These are phyloP conservation scores for Tubulanus polymorphus DNA, from an alignment of 2,888 invertebrate species.

Conservation along the genomic window DNA sequence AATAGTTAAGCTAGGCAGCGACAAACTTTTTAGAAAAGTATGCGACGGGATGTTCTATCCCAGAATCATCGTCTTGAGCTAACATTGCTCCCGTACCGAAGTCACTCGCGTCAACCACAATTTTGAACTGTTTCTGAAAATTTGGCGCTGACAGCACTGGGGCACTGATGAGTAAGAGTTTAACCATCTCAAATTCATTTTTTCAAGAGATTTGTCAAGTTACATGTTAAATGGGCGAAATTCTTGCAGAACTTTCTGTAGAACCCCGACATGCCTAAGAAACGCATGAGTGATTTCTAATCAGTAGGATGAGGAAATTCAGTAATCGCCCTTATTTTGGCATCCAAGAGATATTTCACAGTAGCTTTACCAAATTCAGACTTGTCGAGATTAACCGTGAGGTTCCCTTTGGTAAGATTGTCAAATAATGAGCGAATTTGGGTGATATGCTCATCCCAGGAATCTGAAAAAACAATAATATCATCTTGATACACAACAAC, in stretches of 20 bases:
- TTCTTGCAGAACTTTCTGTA: constrained; percentile 7
- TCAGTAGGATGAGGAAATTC: neutral
- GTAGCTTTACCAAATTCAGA: constrained; percentile 7
- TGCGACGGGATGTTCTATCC: constrained; percentile 8
- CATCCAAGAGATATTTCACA: constrained; percentile 1
- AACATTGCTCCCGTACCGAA: constrained; percentile 6
- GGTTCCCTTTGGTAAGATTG: neutral
- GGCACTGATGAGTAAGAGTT: too few species aligned
- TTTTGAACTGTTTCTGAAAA: neutral
- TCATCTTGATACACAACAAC: constrained; percentile 6
- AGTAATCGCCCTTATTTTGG: neutral
- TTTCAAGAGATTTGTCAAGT: constrained; percentile 4
- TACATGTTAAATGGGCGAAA: neutral
- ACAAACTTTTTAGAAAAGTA: constrained; percentile 6
- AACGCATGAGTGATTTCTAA: constrained; percentile 1
- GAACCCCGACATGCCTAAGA: constrained; percentile 7
- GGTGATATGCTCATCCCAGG: neutral
- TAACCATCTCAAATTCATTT: too few species aligned
- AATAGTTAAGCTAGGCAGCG: constrained; percentile 5
- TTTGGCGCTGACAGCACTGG: constrained; percentile 10
- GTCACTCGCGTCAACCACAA: constrained; percentile 6
- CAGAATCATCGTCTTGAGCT: constrained; percentile 2
- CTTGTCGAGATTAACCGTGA: constrained; percentile 5
- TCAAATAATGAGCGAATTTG: too few species aligned
- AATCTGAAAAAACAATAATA: neutral